Base-by-base conservation (phyloP, 2,797 vertebrate genomes). In the Sparidentex hasta region DNA sequence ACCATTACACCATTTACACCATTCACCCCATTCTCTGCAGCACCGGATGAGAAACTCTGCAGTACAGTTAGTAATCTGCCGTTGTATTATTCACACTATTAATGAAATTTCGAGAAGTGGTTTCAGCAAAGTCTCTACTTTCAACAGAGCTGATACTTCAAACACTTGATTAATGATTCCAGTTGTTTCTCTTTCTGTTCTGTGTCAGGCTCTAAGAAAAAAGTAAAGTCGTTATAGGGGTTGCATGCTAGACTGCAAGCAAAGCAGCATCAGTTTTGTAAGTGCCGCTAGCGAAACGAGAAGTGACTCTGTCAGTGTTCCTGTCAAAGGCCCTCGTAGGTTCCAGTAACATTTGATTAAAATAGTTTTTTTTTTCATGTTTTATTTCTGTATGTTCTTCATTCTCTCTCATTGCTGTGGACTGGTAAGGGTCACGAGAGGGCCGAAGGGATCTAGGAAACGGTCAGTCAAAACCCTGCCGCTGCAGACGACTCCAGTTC, bases 171-270 rank as follows among this genome's bases (percentile, higher is more conserved):
- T 7, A 69, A 57, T 29, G 11, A 48, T n/a, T 54, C 16, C 11
- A 51, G 1, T 59, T 1, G 52, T 81, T 80, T 87, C 82, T 58
- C 52, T 88, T 90, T 84, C 72, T 74, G 51, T 80, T 86, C 20
- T 72, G 44, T 23, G 33, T 75, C 23, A 59, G 33, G 2, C 12
- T n/a, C 57, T 0, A 1, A 64, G 7, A 74, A 70, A 82, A 2
- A 46, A 54, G 55, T 73, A 74, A 76, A 41, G 1, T 63, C 6
- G 1, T 18, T 8, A 4, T 56, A 0, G 16, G 18, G 52, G 18
- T 54, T 3, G 27, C 16, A 33, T 21, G 8, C 16, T 38, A 18
- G 46, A 64, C 20, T 81, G 58, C 65, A 79, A 78, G 55, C 56
- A 29, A 58, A 81, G 70, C 75, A 72, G 16, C 46, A 76, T 41